Conservation (phyloP, 2,888 invertebrate genomes). For the Oscheius sp. region DNA sequence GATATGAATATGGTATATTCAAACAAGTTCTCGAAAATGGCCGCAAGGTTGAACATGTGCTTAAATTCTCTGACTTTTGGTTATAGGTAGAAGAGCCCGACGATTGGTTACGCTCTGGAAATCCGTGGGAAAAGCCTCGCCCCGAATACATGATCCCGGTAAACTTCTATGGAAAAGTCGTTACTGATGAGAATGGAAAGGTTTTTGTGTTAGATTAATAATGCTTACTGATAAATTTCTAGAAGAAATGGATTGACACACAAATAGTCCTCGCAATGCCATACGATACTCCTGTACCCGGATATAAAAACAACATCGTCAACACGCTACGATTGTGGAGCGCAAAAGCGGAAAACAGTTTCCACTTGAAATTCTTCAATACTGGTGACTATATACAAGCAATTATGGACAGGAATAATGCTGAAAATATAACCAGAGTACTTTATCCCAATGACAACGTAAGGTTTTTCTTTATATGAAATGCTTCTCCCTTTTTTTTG, state of each 20-base stretch:
- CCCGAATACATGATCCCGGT: conserved; percentile 96
- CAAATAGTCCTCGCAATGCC: conserved; percentile 92
- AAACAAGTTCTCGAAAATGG: conserved; percentile 94
- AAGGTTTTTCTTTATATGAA: not conserved
- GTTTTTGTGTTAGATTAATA: not conserved
- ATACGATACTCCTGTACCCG: conserved; percentile 97
- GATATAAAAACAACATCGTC: conserved; percentile 96
- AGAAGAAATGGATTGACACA: conserved; percentile 72
- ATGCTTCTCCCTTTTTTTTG: too few species aligned
- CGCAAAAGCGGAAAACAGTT: conserved; percentile 71
- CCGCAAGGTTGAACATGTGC: conserved; percentile 76
- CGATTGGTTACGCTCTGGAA: conserved; percentile 89
- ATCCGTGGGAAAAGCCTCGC: conserved; percentile 99
- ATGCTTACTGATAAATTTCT: conserved; percentile 30
- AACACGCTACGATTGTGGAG: conserved; percentile 85
- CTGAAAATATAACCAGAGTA: conserved; percentile 97
- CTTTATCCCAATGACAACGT: conserved; percentile 97
- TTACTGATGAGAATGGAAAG: conserved; percentile 82
- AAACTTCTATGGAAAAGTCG: conserved; percentile 94
- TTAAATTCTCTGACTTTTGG: not conserved
- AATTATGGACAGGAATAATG: conserved; percentile 94
- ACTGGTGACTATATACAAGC: conserved; percentile 80
- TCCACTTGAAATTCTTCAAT: conserved; percentile 72
- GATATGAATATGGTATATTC: conserved; percentile 99
- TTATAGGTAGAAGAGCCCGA: conserved; percentile 92